Evolutionary conservation across 2,797 vertebrate species (phyloP), one percentile per base, ranked within the genome.

Genomic region (Arctocebus calabarensis): DNA sequence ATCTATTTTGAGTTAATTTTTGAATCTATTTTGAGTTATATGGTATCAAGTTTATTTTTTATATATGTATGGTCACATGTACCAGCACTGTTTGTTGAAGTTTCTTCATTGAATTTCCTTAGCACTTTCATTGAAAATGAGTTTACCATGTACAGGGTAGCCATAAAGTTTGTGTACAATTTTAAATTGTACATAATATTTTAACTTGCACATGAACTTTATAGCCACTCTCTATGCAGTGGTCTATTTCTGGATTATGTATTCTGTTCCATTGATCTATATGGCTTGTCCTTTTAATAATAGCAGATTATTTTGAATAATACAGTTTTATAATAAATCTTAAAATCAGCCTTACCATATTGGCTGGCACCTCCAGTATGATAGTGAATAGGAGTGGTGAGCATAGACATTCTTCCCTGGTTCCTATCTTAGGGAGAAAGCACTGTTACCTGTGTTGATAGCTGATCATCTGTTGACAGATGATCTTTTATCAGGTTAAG

Each of bases 91-190:
- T 61, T 95, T 7, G 5, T 55, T 94, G 29, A 62, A 20, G 62
- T 94, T 86, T 87, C 45, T 43, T 34, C 22, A 52, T 77, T 90
- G 66, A 94, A 68, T 92, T 92, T 81, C 25, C 43, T 87, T 71
- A 73, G 37, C 32, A 64, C 52, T 32, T 84, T 92, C 59, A 57
- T 66, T 77, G 22, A 88, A 95, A 78, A 87, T 79, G 48, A 88
- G 25, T 89, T 86, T 52, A 84, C 22, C 17, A 48, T 70, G 14
- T 55, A 52, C 48, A 14, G 48, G 14, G 48, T 52, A 3, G 14
- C 48, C 48, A 52, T 52, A 14, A 52, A 52, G 48, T 52, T 52
- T 4, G 48, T 52, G 13, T 52, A 52, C 48, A 52, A 52, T 52
- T 52, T 52, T 52, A 52, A 52, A 16, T 52, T 52, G 48, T 14